Base-by-base conservation (phyloP, 2,797 vertebrate genomes). In the Catamblyrhynchus diadema region DNA sequence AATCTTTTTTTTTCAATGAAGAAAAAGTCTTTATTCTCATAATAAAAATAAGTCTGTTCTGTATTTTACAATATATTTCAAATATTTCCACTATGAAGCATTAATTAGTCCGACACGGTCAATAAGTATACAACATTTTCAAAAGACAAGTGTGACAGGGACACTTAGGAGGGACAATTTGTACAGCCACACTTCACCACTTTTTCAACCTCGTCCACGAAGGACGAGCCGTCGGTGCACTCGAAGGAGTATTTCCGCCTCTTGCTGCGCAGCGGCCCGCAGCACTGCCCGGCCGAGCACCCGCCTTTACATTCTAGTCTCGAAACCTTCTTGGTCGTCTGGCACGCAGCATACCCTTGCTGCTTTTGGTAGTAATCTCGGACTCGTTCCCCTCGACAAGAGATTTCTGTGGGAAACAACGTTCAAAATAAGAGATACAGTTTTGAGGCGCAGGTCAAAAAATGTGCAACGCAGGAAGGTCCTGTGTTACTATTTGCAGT, bases 1-100 rank as follows among this genome's bases (percentile, higher is more conserved):
- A 97, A 97, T 97, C 91, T 42, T 97, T 97, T 96, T 96, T 96
- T 97, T 97, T 96, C 97, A 98, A 97, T 97, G 97, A 98, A 98
- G 97, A 98, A 98, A 98, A 97, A 97, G 98, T 99, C 98, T 98
- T 99, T 99, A 97, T 98, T 98, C 97, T 98, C 98, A 98, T 99
- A 99, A 99, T 99, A 99, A 99, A 99, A 99, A 99, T 99, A 99
- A 99, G 99, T 99, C 98, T 98, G 99, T 99, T 99, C 99, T 99
- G 98, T 99, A 99, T 99, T 99, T 99, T 99, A 99, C 99, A 99
- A 99, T 99, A 99, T 99, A 99, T 98, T 99, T 99, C 99, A 98
- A 98, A 99, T 98, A 99, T 99, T 98, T 99, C 98, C 98, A 98
- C 98, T 98, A 98, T 98, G 99, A 98, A 99, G 98, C 98, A 98